Evolutionary conservation across 2,888 invertebrate genomes (phyloP).

Genomic region (Isoperla grammatica): DNA sequence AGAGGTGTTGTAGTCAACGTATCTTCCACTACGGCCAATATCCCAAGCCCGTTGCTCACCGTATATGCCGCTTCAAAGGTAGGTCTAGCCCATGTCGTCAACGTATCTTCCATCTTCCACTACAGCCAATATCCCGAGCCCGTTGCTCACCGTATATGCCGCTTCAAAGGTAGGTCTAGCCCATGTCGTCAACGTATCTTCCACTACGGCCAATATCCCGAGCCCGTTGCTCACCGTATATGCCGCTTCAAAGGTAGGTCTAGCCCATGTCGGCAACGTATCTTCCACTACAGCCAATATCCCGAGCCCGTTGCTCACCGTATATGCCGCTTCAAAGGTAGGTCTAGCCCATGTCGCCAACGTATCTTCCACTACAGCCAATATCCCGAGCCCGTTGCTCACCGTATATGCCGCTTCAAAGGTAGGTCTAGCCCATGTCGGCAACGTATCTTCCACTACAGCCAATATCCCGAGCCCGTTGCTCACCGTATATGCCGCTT

Average conservation of each 20-base stretch:
- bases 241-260: no score
- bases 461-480: slow-evolving; percentile 76
- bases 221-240: no score
- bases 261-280: slow-evolving; percentile 83
- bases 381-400: slow-evolving; percentile 75
- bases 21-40: slow-evolving; percentile 73
- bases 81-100: no score
- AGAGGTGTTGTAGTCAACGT: slow-evolving; percentile 87
- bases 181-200: no score
- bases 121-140: slow-evolving; percentile 72
- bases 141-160: slow-evolving; percentile 78
- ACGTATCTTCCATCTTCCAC: no score
- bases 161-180: slow-evolving; percentile 88
- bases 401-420: slow-evolving; percentile 86
- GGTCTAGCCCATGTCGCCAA: no score
- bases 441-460: slow-evolving; percentile 84
- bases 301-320: slow-evolving; percentile 74
- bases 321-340: slow-evolving; percentile 88
- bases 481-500: slow-evolving; percentile 78
- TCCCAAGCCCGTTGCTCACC: slow-evolving; percentile 75
- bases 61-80: slow-evolving; percentile 89
- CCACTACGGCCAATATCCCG: no score
- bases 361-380: slow-evolving; percentile 76
- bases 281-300: slow-evolving; percentile 76
- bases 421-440: no score